Percentiles rank a stretch among this genome's conserved stretches.
Conservation (phyloP, 1,140 invertebrate species). For the Orchestia grillus region DNA sequence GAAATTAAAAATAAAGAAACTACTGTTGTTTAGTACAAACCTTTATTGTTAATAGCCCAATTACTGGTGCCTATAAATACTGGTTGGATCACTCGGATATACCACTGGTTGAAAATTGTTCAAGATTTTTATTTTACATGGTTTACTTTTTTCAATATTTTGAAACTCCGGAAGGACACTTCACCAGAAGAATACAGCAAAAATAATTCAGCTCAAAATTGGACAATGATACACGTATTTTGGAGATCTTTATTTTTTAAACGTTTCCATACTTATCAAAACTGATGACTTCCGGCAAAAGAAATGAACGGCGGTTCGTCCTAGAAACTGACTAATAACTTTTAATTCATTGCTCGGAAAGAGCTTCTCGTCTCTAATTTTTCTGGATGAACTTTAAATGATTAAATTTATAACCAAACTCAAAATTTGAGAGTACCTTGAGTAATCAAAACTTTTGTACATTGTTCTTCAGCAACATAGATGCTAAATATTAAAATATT, state of each 20-base stretch:
- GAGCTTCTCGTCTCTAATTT: background rate
- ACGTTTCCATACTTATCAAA: background rate
- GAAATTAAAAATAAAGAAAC: background rate
- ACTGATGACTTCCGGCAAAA: background rate
- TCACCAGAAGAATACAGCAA: no score
- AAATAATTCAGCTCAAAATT: background rate
- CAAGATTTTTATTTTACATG: no score
- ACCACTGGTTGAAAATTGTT: no score
- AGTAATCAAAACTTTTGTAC: background rate
- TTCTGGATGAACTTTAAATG: background rate
- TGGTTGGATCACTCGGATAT: no score
- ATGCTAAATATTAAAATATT: background rate
- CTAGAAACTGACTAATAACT: no score
- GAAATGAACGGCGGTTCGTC: background rate
- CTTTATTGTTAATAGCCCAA: background rate
- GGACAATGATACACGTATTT: background rate
- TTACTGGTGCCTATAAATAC: no score
- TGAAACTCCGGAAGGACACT: no score
- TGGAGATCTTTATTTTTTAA: background rate
- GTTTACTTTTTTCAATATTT: no score
- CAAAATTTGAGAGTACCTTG: background rate
- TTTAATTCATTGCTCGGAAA: background rate
- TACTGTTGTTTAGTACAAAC: background rate
- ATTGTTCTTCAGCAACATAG: background rate
- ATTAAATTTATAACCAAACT: background rate